phyloP scores from a whole-genome alignment of 2,113 vertebrate genomes.

The Mesocricetus auratus region DNA sequence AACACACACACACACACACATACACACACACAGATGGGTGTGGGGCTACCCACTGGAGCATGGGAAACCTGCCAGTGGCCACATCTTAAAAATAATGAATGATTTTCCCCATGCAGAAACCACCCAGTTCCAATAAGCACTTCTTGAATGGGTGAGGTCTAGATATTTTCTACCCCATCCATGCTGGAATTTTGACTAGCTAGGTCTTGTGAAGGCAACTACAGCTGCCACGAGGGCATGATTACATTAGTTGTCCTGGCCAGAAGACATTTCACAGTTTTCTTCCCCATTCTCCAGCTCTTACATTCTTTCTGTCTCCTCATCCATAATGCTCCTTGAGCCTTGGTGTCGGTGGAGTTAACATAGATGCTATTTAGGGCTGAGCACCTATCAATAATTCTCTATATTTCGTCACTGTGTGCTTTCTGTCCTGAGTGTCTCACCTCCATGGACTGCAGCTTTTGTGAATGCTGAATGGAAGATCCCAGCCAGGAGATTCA shows the following conservation, averaged over 20 bases:
- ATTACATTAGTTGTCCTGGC: background rate
- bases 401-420: background rate
- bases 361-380: background rate
- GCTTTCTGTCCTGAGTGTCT: background rate
- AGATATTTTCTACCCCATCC: background rate
- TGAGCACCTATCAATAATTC: background rate
- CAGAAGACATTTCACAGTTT: background rate
- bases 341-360: background rate
- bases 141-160: background rate
- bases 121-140: background rate
- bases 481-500: background rate
- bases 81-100: background rate
- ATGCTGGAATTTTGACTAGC: background rate
- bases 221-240: background rate
- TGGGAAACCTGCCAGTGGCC: background rate
- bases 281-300: background rate
- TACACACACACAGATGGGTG: background rate
- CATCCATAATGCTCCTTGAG: background rate
- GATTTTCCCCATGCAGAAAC: background rate
- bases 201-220: background rate
- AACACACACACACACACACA: background rate
- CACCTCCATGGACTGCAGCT: background rate
- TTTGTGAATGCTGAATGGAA: rapidly evolving
- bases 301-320: background rate
- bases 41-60: background rate